Percentiles rank a stretch among this genome's conserved stretches.
Conservation (phyloP, 2,888 invertebrate genomes). For the Ashinkailepas kermadecensis region DNA sequence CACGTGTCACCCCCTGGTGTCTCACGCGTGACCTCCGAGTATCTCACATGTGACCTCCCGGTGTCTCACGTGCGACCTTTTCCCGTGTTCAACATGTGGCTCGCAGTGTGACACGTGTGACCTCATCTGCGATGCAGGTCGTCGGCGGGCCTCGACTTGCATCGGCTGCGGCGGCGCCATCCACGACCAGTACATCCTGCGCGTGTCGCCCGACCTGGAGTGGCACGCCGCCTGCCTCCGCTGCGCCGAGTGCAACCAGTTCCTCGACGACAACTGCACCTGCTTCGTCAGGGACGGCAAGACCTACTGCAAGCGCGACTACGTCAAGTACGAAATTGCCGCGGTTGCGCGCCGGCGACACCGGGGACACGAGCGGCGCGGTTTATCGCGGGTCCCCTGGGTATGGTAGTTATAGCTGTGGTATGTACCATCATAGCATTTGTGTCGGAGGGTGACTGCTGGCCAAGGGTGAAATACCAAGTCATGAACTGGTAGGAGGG, state of each 20-base stretch:
- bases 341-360: neutral
- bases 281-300: conserved; percentile 99
- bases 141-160: conserved; percentile 52
- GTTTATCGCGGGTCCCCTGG: too few species aligned
- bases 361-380: neutral
- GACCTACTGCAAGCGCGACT: conserved; percentile 97
- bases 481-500: too few species aligned
- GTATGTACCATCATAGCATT: too few species aligned
- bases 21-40: too few species aligned
- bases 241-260: conserved; percentile 70
- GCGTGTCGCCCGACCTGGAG: conserved; percentile 96
- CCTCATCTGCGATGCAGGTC: neutral
- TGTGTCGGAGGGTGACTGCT: too few species aligned
- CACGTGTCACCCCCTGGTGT: too few species aligned
- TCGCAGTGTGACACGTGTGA: too few species aligned
- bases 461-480: too few species aligned
- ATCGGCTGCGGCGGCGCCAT: conserved; percentile 96
- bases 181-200: conserved; percentile 96
- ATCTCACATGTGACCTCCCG: too few species aligned
- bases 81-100: too few species aligned
- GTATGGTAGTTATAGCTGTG: too few species aligned
- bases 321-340: conserved; percentile 74
- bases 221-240: conserved; percentile 98
- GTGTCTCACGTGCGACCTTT: too few species aligned
- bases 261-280: conserved; percentile 94